A percentile compares a stretch with the other conserved stretches of the same genome.
phyloP scores from a whole-genome alignment of 2,888 invertebrate species.

The Drosophila limbata region DNA sequence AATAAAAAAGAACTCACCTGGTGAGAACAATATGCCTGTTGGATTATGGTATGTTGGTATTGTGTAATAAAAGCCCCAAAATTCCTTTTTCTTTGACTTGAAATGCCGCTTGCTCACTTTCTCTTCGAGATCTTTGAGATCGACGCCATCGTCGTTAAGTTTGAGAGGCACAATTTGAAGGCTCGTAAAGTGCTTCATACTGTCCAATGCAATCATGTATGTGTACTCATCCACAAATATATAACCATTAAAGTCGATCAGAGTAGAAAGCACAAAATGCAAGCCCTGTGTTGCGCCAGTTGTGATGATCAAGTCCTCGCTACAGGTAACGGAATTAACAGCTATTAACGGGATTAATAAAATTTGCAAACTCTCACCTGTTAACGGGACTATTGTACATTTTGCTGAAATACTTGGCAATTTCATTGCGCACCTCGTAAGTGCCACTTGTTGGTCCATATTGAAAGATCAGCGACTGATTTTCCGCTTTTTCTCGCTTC shows the following conservation, averaged over 20 bases:
- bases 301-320: constrained; percentile 87
- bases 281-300: constrained; percentile 88
- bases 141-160: constrained; percentile 86
- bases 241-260: constrained; percentile 86
- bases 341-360: constrained; percentile 2
- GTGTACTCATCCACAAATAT: constrained; percentile 89
- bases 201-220: constrained; percentile 88
- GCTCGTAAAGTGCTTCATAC: constrained; percentile 86
- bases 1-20: constrained; percentile 77
- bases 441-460: constrained; percentile 86
- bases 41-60: constrained; percentile 88
- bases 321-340: constrained; percentile 63
- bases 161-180: constrained; percentile 87
- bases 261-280: constrained; percentile 86
- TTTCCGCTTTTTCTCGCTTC: constrained; percentile 69
- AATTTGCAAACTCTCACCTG: constrained; percentile 66
- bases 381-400: constrained; percentile 85
- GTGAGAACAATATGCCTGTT: constrained; percentile 86
- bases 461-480: constrained; percentile 85
- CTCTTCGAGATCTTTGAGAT: constrained; percentile 85
- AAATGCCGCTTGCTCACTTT: constrained; percentile 83
- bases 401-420: constrained; percentile 85
- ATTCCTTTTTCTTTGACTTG: constrained; percentile 84
- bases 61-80: constrained; percentile 87
- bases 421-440: constrained; percentile 86